Evolutionary conservation across 2,888 invertebrate species (phyloP).

Genomic region (Odontocerum albicorne): DNA sequence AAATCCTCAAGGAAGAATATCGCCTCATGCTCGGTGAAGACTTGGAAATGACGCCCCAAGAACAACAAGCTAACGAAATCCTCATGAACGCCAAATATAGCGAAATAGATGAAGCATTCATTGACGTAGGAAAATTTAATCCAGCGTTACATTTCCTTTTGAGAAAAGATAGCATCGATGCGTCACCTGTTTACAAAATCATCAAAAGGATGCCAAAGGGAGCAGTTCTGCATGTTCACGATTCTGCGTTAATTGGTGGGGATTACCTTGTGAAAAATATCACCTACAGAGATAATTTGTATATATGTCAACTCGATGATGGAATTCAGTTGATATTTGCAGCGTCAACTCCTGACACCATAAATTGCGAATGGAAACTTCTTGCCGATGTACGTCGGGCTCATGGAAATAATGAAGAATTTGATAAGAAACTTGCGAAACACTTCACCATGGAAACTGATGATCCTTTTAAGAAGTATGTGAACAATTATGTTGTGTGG

Average conservation of each 20-base stretch:
- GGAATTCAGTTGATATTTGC: conserved; percentile 44
- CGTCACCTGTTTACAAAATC: conserved; percentile 66
- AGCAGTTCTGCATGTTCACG: conserved; percentile 69
- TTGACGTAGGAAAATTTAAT: conserved; percentile 60
- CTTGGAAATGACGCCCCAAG: conserved; percentile 50
- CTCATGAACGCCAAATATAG: conserved; percentile 59
- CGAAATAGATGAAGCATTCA: conserved; percentile 58
- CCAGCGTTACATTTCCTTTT: conserved; percentile 68
- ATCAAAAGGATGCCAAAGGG: conserved; percentile 76
- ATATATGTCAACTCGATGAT: conserved; percentile 43
- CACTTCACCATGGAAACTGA: conserved; percentile 59
- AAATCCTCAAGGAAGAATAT: conserved; percentile 54
- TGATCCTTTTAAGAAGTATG: conserved; percentile 52
- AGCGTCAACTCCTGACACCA: conserved; percentile 39
- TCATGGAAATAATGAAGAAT: conserved; percentile 47
- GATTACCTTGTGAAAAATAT: conserved; percentile 62
- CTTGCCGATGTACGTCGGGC: conserved; percentile 49
- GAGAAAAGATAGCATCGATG: conserved; percentile 58
- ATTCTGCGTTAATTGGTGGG: conserved; percentile 64
- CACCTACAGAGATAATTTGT: conserved; percentile 52
- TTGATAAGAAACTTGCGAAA: conserved; percentile 56
- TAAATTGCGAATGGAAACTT: conserved; percentile 48
- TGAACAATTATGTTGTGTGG: conserved; percentile 63
- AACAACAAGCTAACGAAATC: conserved; percentile 58
- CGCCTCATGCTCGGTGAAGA: conserved; percentile 55